A percentile compares a stretch with the other conserved stretches of the same genome.
Evolutionary conservation across 2,113 vertebrate genomes (phyloP).

Genomic region (Pelobates fuscus): DNA sequence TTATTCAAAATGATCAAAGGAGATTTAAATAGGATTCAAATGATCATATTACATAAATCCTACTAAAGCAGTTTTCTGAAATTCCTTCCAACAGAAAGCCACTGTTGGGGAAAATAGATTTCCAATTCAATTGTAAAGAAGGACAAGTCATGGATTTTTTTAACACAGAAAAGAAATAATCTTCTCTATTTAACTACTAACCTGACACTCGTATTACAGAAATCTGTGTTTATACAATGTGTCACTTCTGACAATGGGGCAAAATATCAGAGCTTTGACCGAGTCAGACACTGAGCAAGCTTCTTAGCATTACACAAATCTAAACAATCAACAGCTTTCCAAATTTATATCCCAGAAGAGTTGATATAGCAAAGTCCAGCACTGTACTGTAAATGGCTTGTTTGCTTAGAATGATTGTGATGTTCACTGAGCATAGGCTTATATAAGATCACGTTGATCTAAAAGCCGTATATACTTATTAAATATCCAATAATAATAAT

Average conservation of each 20-base stretch:
- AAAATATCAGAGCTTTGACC: constrained; percentile 15
- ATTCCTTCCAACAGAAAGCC: not conserved
- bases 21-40: constrained; percentile 32
- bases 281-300: constrained; percentile 29
- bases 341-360: constrained; percentile 16
- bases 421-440: no score
- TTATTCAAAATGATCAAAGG: constrained; percentile 3
- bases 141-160: constrained; percentile 19
- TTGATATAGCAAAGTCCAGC: not conserved
- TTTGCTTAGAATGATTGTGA: no score
- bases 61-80: constrained; percentile 11
- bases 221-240: not conserved
- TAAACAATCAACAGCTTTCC: constrained; percentile 8
- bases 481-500: no score
- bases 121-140: constrained; percentile 20
- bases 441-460: no score
- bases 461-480: no score
- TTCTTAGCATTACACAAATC: constrained; percentile 21
- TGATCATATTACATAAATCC: constrained; percentile 30
- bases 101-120: constrained; percentile 12
- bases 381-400: not conserved
- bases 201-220: constrained; percentile 13
- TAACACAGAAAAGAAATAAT: constrained; percentile 9
- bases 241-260: constrained; percentile 36
- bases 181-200: not conserved